Conservation (phyloP, 2,113 vertebrate species). For the Colius striatus region DNA sequence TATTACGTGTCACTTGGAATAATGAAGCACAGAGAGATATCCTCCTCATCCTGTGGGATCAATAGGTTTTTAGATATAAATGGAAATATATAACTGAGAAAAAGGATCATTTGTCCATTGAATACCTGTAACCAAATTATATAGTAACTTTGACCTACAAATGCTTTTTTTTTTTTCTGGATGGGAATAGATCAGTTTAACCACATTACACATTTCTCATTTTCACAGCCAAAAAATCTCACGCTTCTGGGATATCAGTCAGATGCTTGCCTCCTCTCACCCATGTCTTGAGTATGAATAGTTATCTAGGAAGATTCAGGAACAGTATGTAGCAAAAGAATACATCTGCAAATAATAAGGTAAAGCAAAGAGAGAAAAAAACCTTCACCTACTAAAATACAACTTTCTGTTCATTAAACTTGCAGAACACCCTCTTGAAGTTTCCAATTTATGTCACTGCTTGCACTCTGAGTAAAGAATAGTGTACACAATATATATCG, state of each 20-base stretch:
- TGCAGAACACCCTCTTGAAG: not conserved
- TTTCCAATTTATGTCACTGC: not conserved
- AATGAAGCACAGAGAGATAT: not conserved
- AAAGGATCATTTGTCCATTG: not conserved
- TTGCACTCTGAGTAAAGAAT: not conserved
- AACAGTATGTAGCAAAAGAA: not conserved
- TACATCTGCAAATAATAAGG: not conserved
- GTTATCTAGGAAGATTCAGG: not conserved
- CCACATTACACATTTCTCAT: not conserved
- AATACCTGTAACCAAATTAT: conserved; percentile 6
- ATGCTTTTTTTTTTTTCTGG: not conserved
- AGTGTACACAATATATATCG: not conserved
- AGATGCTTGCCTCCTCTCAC: not conserved
- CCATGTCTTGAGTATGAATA: not conserved
- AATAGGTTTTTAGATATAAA: not conserved
- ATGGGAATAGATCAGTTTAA: not conserved
- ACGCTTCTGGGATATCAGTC: not conserved
- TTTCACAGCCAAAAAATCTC: conserved; percentile 5
- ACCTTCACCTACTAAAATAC: not conserved
- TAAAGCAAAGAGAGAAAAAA: not conserved
- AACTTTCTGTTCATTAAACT: not conserved
- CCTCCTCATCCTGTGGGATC: not conserved
- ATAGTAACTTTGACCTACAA: conserved; percentile 15
- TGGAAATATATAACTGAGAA: not conserved
- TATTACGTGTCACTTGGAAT: conserved; percentile 6